These are phyloP conservation scores for Zaprionus bogoriensis DNA, from an alignment of 2,888 invertebrate species.

Conservation along the genomic window DNA sequence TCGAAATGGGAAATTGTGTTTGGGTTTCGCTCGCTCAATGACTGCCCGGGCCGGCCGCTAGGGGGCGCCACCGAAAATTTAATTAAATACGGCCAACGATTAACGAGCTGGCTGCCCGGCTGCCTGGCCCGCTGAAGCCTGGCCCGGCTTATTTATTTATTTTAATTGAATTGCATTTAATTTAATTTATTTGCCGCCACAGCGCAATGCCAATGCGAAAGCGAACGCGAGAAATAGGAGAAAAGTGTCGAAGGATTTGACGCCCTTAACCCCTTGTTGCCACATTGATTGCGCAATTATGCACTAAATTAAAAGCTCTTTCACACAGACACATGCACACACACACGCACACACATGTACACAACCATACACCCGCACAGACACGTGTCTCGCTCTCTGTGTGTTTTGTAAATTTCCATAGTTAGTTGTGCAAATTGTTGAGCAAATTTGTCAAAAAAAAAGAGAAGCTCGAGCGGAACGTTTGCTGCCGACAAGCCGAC, in stretches of 20 bases:
- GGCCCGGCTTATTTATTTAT: conserved; percentile 49
- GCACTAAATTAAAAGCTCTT: conserved; percentile 63
- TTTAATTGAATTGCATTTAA: conserved; percentile 51
- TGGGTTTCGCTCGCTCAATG: too few relatives aligned
- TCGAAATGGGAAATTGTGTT: too few relatives aligned
- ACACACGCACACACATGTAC: conserved; percentile 2
- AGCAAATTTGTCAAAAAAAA: conserved; percentile 43
- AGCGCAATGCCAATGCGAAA: background rate
- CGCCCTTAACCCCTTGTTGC: background rate
- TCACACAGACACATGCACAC: conserved; percentile 3
- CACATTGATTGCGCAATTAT: conserved; percentile 70
- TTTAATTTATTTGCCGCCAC: conserved; percentile 44
- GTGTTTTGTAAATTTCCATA: conserved; percentile 29
- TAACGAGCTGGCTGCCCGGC: too few relatives aligned
- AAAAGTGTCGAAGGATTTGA: conserved; percentile 6
- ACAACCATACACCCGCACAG: conserved; percentile 3
- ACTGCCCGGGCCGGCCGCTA: background rate
- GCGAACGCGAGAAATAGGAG: background rate
- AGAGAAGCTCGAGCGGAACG: too few relatives aligned
- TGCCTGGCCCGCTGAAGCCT: too few relatives aligned
- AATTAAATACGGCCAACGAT: conserved; percentile 35
- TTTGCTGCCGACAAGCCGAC: too few relatives aligned
- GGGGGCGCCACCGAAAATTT: conserved; percentile 23
- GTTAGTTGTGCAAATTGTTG: conserved; percentile 36
- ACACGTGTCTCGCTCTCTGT: background rate